A percentile compares a stretch with the other conserved stretches of the same genome.
These are phyloP conservation scores for Eumeta japonica DNA, from an alignment of 1,140 invertebrate species.

Conservation along the genomic window DNA sequence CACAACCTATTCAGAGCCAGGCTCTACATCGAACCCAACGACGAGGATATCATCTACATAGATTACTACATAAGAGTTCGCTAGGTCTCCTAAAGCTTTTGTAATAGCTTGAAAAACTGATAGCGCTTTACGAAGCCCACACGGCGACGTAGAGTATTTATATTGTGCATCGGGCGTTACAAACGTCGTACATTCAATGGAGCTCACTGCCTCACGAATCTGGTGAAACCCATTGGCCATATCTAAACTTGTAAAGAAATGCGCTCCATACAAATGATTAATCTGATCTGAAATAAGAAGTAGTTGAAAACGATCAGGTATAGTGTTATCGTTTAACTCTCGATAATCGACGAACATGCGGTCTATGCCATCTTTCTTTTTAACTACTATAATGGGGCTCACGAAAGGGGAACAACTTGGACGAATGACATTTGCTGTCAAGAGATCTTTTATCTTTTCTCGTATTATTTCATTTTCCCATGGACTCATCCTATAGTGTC, in stretches of 20 bases:
- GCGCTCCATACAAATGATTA: constrained; percentile 16
- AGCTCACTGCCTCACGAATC: constrained; percentile 33
- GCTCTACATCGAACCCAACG: constrained; percentile 3
- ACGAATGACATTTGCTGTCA: constrained; percentile 13
- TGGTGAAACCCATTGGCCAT: constrained; percentile 47
- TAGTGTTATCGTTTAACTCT: constrained; percentile 44
- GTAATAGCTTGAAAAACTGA: constrained; percentile 26
- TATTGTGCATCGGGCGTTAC: constrained; percentile 36
- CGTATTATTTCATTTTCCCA: constrained; percentile 16
- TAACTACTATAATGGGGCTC: constrained; percentile 22
- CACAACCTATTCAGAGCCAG: constrained; percentile 8
- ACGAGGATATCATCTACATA: constrained; percentile 18
- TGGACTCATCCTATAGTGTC: constrained; percentile 15
- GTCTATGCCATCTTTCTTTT: constrained; percentile 18
- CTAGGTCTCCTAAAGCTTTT: constrained; percentile 12
- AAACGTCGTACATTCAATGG: constrained; percentile 47
- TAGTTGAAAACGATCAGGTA: constrained; percentile 48
- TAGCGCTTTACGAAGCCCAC: constrained; percentile 26
- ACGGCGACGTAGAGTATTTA: constrained; percentile 23
- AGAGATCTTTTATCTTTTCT: constrained; percentile 16
- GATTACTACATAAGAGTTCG: constrained; percentile 10
- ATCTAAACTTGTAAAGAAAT: constrained; percentile 27
- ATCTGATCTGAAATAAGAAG: constrained; percentile 50
- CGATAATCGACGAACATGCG: constrained; percentile 39
- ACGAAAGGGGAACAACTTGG: constrained; percentile 22